Conservation (phyloP, 2,797 vertebrate genomes). For the Zalophus californianus region DNA sequence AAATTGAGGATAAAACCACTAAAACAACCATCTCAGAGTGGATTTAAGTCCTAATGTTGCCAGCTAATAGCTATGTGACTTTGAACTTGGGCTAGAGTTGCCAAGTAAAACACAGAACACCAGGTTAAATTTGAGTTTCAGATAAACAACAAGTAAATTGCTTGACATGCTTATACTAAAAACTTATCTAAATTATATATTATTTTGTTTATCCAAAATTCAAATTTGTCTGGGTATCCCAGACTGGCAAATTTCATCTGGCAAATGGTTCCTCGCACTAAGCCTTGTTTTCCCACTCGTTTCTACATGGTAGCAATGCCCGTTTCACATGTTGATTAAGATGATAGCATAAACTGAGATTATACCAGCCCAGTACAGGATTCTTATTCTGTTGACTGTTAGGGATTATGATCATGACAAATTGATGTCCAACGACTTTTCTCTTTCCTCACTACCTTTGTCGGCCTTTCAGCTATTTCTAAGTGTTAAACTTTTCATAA, state of each 20-base stretch:
- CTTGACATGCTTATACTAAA: background rate
- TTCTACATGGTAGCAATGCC: fast-evolving
- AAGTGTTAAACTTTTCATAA: background rate
- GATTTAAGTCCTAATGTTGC: background rate
- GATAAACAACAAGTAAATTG: background rate
- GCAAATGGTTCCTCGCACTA: background rate
- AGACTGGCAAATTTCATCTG: background rate
- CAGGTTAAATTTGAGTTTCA: background rate
- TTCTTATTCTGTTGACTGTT: background rate
- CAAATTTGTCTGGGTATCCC: background rate
- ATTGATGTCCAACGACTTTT: background rate
- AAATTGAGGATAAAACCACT: background rate
- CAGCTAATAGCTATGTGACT: background rate
- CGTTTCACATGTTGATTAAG: fast-evolving
- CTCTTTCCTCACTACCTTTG: background rate
- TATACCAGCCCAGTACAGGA: fast-evolving
- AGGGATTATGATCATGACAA: background rate
- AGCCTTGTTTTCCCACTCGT: background rate
- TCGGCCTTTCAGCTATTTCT: background rate
- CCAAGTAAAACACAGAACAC: background rate
- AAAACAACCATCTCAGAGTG: background rate
- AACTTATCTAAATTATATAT: background rate
- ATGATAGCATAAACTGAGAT: background rate
- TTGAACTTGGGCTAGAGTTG: background rate
- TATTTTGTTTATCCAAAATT: background rate